phyloP scores from a whole-genome alignment of 1,140 invertebrate genomes.

The Anthonomus grandis region DNA sequence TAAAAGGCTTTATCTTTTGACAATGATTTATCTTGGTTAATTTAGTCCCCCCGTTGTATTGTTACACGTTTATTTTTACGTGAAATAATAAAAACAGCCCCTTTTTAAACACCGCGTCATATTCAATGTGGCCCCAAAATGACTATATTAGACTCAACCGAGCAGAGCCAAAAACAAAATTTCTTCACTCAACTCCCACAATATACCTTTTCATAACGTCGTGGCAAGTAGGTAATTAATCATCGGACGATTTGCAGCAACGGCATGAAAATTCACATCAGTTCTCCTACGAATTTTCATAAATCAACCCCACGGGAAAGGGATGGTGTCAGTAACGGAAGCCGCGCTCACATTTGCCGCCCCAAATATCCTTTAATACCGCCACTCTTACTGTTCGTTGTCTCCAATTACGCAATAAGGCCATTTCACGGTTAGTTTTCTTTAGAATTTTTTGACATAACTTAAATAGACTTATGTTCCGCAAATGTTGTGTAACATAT shows the following conservation, averaged over 20 bases:
- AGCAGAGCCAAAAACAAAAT: too few relatives aligned
- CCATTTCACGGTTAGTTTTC: slow-evolving; percentile 48
- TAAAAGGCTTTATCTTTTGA: slow-evolving; percentile 5
- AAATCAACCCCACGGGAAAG: slow-evolving; percentile 34
- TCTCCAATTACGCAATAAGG: slow-evolving; percentile 46
- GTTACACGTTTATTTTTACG: too few relatives aligned
- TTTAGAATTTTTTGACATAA: too few relatives aligned
- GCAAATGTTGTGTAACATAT: too few relatives aligned
- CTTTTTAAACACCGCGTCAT: too few relatives aligned
- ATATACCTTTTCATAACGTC: too few relatives aligned
- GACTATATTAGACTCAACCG: too few relatives aligned
- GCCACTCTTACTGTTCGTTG: slow-evolving; percentile 45
- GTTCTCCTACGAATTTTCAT: slow-evolving; percentile 33
- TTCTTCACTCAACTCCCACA: too few relatives aligned
- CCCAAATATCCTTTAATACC: slow-evolving; percentile 31
- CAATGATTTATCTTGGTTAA: slow-evolving; percentile 12
- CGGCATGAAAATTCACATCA: slow-evolving; percentile 23
- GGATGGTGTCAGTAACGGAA: slow-evolving; percentile 11
- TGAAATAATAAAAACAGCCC: too few relatives aligned
- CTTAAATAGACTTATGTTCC: too few relatives aligned
- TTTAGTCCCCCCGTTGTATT: slow-evolving; percentile 1
- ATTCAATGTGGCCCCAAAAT: too few relatives aligned
- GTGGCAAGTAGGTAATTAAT: too few relatives aligned
- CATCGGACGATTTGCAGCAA: slow-evolving; percentile 17
- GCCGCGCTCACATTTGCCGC: slow-evolving; percentile 7